phyloP scores from a whole-genome alignment of 2,888 invertebrate species.

The Caradrina kadenii region DNA sequence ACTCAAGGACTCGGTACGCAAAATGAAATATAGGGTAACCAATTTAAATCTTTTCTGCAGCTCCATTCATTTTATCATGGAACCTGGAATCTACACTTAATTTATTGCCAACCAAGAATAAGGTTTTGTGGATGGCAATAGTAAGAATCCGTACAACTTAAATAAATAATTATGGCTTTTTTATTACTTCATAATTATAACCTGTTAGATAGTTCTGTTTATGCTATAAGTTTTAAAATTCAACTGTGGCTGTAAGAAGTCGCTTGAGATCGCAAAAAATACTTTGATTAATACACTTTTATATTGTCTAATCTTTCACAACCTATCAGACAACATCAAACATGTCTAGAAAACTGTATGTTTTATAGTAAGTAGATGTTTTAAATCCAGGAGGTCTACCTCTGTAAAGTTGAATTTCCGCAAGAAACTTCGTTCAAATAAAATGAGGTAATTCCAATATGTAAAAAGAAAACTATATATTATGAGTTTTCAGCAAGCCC shows the following conservation, averaged over 20 bases:
- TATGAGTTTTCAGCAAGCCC: slow-evolving; percentile 3
- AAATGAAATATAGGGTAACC: neutral
- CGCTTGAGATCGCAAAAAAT: slow-evolving; percentile 21
- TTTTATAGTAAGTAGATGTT: neutral
- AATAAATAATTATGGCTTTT: slow-evolving; percentile 5
- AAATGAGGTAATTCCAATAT: neutral
- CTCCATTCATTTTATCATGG: neutral
- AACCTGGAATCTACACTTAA: neutral
- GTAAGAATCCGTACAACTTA: neutral
- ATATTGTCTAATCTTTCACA: slow-evolving; percentile 16
- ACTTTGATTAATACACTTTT: neutral
- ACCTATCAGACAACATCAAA: slow-evolving; percentile 15
- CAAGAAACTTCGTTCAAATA: neutral
- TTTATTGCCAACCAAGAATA: neutral
- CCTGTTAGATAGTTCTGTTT: neutral
- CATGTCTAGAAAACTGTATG: neutral
- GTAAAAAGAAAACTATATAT: neutral
- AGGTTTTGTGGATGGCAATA: neutral
- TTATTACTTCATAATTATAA: neutral
- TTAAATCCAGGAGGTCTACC: neutral
- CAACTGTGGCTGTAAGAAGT: neutral
- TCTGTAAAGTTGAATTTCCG: neutral
- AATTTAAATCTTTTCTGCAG: neutral
- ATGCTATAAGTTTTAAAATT: neutral
- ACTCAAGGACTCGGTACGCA: neutral